A percentile compares a stretch with the other conserved stretches of the same genome.
phyloP scores from a whole-genome alignment of 2,113 vertebrate species.

The Chaetodon auriga region DNA sequence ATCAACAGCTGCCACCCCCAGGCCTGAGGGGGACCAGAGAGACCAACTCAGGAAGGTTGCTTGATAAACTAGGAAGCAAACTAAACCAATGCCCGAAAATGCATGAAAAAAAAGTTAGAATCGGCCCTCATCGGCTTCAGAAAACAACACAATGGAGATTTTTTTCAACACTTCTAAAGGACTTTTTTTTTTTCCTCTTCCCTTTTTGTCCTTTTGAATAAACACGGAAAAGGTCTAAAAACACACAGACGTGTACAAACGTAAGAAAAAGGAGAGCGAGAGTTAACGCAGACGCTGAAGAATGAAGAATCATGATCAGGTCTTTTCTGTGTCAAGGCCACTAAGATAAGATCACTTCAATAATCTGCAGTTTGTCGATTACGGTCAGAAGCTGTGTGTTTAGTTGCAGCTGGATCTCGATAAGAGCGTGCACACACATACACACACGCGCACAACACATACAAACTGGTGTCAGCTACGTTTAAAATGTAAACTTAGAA shows the following conservation, averaged over 20 bases:
- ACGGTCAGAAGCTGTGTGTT: constrained; percentile 69
- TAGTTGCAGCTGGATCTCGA: constrained; percentile 72
- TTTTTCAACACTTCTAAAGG: constrained; percentile 64
- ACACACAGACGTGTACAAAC: constrained; percentile 54
- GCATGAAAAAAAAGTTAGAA: constrained; percentile 71
- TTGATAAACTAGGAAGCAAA: constrained; percentile 79
- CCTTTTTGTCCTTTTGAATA: constrained; percentile 86
- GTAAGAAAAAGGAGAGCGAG: constrained; percentile 27
- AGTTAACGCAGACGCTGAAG: constrained; percentile 58
- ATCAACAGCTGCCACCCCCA: constrained; percentile 85
- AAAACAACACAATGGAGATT: constrained; percentile 66
- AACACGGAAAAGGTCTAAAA: constrained; percentile 61
- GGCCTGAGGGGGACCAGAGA: constrained; percentile 77
- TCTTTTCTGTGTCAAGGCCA: constrained; percentile 84
- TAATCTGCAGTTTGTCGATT: constrained; percentile 66
- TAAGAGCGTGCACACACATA: constrained; percentile 54
- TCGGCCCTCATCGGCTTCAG: constrained; percentile 67
- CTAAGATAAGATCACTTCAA: constrained; percentile 83
- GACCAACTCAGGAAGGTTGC: constrained; percentile 74
- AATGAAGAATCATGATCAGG: constrained; percentile 70
- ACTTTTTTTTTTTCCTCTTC: constrained; percentile 72
- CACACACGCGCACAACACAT: constrained; percentile 35
- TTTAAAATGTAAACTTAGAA: constrained; percentile 76
- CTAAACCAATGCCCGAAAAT: constrained; percentile 89
- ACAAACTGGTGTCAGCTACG: constrained; percentile 62